A percentile compares a stretch with the other conserved stretches of the same genome.
Conservation (phyloP, 92 coral and sea anemone genomes). For the Phenganax marumi region DNA sequence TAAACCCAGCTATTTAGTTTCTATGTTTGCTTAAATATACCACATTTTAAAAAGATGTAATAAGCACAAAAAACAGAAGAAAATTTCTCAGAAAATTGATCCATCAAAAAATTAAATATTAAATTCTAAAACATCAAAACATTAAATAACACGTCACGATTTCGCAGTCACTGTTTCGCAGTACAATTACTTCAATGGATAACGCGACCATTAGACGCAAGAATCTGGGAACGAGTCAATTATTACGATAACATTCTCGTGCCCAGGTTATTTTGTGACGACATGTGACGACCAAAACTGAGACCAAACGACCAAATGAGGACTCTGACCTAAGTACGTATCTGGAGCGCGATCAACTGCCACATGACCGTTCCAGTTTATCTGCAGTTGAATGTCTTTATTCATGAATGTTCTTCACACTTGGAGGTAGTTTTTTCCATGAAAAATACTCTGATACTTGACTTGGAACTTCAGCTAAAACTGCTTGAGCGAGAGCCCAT, state of each 20-base stretch:
- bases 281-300: not conserved
- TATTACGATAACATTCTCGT: no score
- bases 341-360: no score
- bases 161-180: not conserved
- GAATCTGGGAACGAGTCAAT: not conserved
- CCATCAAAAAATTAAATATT: not conserved
- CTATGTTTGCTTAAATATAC: no score
- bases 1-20: not conserved
- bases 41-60: no score
- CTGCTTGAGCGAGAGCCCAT: slow-evolving; percentile 38
- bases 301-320: not conserved
- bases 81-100: not conserved
- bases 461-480: slow-evolving; percentile 31
- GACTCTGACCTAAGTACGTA: no score
- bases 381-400: not conserved
- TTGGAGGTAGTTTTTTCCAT: slow-evolving; percentile 23
- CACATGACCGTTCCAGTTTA: not conserved
- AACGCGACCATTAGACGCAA: not conserved
- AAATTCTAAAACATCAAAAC: not conserved
- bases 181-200: not conserved
- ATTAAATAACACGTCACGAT: not conserved
- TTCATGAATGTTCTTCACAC: not conserved
- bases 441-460: slow-evolving; percentile 35
- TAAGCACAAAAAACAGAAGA: not conserved
- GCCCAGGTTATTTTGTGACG: no score